Base-by-base conservation (phyloP, 2,888 invertebrate species). In the Zaprionus bogoriensis region DNA sequence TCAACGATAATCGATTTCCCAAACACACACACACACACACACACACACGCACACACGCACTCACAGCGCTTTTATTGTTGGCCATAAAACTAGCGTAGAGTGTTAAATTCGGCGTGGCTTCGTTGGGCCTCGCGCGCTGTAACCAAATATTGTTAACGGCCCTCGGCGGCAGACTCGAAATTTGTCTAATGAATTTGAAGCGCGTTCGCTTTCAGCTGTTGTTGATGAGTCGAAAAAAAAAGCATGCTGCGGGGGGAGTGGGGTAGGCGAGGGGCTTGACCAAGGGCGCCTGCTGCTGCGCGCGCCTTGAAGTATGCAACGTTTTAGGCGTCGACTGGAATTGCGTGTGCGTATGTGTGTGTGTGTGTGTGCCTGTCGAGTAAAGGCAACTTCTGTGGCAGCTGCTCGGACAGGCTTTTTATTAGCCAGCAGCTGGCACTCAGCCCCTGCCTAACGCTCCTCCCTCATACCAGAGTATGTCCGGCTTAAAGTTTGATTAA, bases 1-100 rank as follows among this genome's bases (percentile, higher is more conserved):
- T 75, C 75, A 66, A 62, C 73, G 79, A 67, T 84, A 64, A 77
- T 76, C 81, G 76, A 76, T 69, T 77, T 60, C 38, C 47, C 65
- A 61, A 47, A 44, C 44, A 41, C 52, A 27, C 48, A 41, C 52
- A 36, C n/a, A 53, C 59, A 48, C 64, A 54, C 46, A 36, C 45
- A 38, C 28, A 51, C 47, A 41, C 52, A 27, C 48, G 38, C 52
- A 36, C n/a, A 53, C 59, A 48, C 64, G 50, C 46, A 36, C 45
- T 39, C 28, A 51, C 47, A n/a, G n/a, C 32, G 32, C 45, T 51
- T 64, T 66, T 66, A 52, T 65, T 23, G 32, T 57, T 30, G 28
- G 57, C 39, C 66, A 70, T 72, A 61, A 74, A 72, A 70, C 36
- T 47, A 58, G 48, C 52, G 17, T 14, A 3, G 27, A 36, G 14